phyloP scores from a whole-genome alignment of 2,797 vertebrate genomes.

The Spinus pinus region DNA sequence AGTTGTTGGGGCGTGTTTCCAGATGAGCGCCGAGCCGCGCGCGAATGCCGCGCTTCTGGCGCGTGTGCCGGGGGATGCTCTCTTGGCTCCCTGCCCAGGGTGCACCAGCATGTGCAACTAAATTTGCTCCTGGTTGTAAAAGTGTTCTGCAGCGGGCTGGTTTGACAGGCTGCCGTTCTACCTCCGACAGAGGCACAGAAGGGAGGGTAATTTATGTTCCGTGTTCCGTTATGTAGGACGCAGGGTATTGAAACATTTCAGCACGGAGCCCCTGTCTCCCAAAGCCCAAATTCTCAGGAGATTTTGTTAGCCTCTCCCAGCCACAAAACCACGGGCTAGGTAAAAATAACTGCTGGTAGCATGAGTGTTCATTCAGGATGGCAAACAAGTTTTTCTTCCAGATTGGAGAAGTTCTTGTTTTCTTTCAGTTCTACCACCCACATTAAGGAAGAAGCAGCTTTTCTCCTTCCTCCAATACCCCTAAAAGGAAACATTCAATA shows the following conservation, averaged over 20 bases:
- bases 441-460: not conserved
- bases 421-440: not conserved
- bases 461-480: not conserved
- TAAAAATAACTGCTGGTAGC: slow-evolving; percentile 13
- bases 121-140: not conserved
- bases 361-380: not conserved
- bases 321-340: not conserved
- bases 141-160: not conserved
- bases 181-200: not conserved
- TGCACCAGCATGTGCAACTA: not conserved
- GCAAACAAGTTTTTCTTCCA: not conserved
- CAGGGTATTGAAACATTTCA: rapidly evolving
- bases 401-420: not conserved
- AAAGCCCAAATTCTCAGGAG: not conserved
- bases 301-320: not conserved
- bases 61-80: not conserved
- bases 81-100: not conserved
- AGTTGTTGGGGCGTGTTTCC: not conserved
- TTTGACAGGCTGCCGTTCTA: not conserved
- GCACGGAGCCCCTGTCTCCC: not conserved
- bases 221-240: not conserved
- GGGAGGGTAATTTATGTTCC: not conserved
- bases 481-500: not conserved
- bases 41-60: not conserved
- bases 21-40: not conserved